Percentiles rank a stretch among this genome's conserved stretches.
Conservation (phyloP, 2,888 invertebrate genomes). For the Carpatolechia fugitivella region DNA sequence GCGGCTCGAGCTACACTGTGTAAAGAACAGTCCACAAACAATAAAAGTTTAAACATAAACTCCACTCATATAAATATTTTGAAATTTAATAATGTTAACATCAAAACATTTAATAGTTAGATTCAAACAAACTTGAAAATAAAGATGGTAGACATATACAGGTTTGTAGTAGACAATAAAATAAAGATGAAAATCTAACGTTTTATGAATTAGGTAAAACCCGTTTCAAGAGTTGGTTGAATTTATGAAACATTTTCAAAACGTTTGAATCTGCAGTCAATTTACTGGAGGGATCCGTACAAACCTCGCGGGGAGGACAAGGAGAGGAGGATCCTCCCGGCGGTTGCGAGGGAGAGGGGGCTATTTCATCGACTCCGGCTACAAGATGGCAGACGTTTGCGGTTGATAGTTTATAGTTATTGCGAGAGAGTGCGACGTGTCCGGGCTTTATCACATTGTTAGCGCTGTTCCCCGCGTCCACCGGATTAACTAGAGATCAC, state of each 20-base stretch:
- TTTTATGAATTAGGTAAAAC: too few species aligned
- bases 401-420: conserved; percentile 80
- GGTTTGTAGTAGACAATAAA: too few species aligned
- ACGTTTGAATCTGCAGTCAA: conserved; percentile 8
- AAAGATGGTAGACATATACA: too few species aligned
- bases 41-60: background rate
- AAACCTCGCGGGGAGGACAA: conserved; percentile 45
- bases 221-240: background rate
- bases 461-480: conserved; percentile 72
- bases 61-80: background rate
- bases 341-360: conserved; percentile 61
- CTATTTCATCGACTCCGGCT: conserved; percentile 69
- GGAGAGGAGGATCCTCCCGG: conserved; percentile 34
- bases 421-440: conserved; percentile 72
- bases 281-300: background rate
- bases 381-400: conserved; percentile 78
- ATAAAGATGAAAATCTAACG: too few species aligned
- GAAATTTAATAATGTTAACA: background rate
- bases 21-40: conserved; percentile 3
- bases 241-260: background rate
- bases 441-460: conserved; percentile 76
- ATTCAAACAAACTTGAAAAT: too few species aligned
- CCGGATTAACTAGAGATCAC: conserved; percentile 71
- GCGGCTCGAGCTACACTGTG: conserved; percentile 27
- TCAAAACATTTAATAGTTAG: too few species aligned